Base-by-base conservation (phyloP, 2,888 invertebrate genomes). In the Patella depressa region DNA sequence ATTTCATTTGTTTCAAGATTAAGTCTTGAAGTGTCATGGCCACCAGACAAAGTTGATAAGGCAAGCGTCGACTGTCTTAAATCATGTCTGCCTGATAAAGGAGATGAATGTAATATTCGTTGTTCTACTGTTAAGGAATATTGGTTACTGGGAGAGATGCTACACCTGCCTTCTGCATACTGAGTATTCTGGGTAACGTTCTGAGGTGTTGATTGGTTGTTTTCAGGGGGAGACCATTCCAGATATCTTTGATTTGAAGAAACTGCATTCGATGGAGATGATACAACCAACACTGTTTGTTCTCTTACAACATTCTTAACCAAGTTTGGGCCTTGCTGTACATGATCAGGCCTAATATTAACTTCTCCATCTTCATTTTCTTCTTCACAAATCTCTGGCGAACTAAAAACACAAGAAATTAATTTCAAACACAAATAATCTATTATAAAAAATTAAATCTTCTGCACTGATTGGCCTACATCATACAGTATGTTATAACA, bases 71-170 rank as follows among this genome's bases (percentile, higher is more conserved):
- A 65, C 24, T 65, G 65, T 19, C 65, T 19, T 19, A 65, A 14
- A 65, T 19, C 14, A 3, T 65, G 65, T 19, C 65, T 12, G 19
- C 65, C 65, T 24, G 65, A 65, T 5, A 65, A 24, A 24, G 65
- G 65, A 11, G 65, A 65, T 11, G 65, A 65, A 65, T 65, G 65
- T 65, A 65, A 65, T 24, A 65, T 65, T 11, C 19, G 65, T 65
- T 65, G 65, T 24, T 65, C 14, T 65, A 24, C 19, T 11, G 65
- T 24, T 45, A 45, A 45, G 19, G 65, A 65, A 24, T 65, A 24
- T 24, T 65, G 65, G 4, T 11, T 19, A 24, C 14, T 65, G 12
- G 65, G 24, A 24, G 65, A 65, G 19, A 24, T 7, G 45, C 45
- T 45, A 45, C 45, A 45, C 45, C 45, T 45, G 24, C 24, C 65